These are phyloP conservation scores for Glaucomys volans DNA, from an alignment of 2,113 vertebrate genomes.

Conservation along the genomic window DNA sequence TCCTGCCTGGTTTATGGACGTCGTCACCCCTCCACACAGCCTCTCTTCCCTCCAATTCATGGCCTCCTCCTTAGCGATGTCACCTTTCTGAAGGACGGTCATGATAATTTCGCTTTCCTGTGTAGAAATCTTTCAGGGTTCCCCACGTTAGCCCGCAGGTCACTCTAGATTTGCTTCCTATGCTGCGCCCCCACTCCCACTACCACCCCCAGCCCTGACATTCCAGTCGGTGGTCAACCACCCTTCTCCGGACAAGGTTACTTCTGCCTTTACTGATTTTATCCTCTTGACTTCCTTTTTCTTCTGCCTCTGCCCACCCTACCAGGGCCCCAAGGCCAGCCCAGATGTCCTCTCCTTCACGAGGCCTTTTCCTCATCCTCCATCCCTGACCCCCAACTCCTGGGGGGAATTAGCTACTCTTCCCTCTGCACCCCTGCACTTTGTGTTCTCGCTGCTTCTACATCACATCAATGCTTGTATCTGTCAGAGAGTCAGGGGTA, in stretches of 20 bases:
- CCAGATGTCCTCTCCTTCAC: neutral
- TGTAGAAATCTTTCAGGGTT: neutral
- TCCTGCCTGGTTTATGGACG: neutral
- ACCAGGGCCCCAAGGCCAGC: neutral
- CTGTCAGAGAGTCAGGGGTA: neutral
- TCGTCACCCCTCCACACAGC: neutral
- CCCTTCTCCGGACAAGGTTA: neutral
- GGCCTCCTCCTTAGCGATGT: neutral
- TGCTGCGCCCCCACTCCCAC: too few species aligned
- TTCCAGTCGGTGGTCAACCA: neutral
- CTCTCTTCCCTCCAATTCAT: neutral
- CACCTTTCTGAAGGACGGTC: neutral
- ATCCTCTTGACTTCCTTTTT: neutral
- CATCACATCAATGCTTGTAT: neutral
- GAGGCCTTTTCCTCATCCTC: neutral
- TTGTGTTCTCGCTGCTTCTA: neutral
- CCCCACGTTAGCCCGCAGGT: too few species aligned
- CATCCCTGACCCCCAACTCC: neutral
- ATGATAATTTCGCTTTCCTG: neutral
- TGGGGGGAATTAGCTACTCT: neutral
- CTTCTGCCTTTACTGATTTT: neutral
- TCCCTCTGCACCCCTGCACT: neutral
- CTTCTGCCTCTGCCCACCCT: neutral
- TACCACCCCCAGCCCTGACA: neutral
- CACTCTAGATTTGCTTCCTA: neutral